Conservation (phyloP, 2,113 vertebrate species). For the Vombatus ursinus region DNA sequence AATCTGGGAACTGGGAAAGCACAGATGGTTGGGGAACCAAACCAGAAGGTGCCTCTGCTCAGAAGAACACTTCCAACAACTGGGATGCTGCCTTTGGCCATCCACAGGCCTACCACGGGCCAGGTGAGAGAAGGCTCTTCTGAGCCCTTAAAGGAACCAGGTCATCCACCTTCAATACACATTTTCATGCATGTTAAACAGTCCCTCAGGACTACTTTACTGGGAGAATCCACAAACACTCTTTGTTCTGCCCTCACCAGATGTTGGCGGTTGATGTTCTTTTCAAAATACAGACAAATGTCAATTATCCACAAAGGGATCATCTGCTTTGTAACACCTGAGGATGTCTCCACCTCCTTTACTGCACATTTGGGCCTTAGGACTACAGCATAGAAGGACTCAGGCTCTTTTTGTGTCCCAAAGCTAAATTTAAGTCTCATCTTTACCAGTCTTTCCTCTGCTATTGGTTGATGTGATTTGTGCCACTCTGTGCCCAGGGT, state of each 20-base stretch:
- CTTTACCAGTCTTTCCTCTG: neutral
- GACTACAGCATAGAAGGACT: neutral
- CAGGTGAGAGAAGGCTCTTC: slow-evolving; percentile 85
- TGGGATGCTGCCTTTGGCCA: slow-evolving; percentile 91
- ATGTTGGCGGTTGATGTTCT: neutral
- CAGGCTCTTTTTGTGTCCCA: neutral
- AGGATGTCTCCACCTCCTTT: neutral
- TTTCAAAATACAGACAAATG: neutral
- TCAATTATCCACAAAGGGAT: neutral
- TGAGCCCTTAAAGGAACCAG: too few relatives aligned
- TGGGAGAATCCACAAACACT: neutral
- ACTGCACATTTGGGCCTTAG: neutral
- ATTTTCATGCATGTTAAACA: neutral
- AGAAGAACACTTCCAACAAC: slow-evolving; percentile 86
- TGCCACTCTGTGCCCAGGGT: neutral
- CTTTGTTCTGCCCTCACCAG: neutral
- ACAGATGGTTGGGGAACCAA: slow-evolving; percentile 89
- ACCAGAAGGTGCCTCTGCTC: slow-evolving; percentile 89
- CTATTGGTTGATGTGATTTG: neutral
- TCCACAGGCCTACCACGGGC: slow-evolving; percentile 97
- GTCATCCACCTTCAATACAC: neutral
- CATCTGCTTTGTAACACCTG: neutral
- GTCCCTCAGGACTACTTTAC: neutral
- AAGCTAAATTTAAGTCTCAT: neutral
- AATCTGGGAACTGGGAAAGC: slow-evolving; percentile 86